Percentiles rank a stretch among this genome's conserved stretches.
Evolutionary conservation across 2,797 vertebrate species (phyloP).

Genomic region (Chiloscyllium punctatum): DNA sequence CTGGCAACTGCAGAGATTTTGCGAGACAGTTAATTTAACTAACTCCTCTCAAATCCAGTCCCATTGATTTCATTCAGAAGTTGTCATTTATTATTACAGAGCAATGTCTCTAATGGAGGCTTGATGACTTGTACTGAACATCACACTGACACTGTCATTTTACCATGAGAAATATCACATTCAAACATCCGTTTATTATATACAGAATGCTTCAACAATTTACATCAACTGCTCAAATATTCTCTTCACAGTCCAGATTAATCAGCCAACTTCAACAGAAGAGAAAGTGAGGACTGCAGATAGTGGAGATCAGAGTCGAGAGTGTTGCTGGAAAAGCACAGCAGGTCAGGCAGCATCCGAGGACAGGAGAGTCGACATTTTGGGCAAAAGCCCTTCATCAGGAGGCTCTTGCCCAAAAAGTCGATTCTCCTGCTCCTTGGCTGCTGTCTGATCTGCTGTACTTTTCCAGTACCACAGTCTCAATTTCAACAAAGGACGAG

Average conservation of each 20-base stretch:
- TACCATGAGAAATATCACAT: background rate
- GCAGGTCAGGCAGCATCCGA: too few species aligned
- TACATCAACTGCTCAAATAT: background rate
- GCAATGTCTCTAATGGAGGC: background rate
- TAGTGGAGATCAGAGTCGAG: too few species aligned
- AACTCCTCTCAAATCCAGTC: background rate
- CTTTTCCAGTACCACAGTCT: too few species aligned
- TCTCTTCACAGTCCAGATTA: background rate
- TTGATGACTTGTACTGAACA: background rate
- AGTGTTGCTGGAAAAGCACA: too few species aligned
- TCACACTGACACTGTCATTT: background rate
- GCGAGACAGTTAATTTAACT: background rate
- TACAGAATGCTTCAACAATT: background rate
- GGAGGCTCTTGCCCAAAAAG: too few species aligned
- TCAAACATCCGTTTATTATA: background rate
- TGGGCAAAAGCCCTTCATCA: too few species aligned
- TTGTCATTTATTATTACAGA: background rate
- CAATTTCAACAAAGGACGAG: background rate
- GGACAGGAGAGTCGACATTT: too few species aligned
- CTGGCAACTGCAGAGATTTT: background rate
- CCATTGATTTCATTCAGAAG: background rate
- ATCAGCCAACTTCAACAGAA: background rate
- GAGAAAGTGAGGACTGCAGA: too few species aligned
- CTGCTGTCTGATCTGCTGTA: too few species aligned
- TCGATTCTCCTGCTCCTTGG: too few species aligned